Conservation (phyloP, 2,113 vertebrate genomes). For the Tautogolabrus adspersus region DNA sequence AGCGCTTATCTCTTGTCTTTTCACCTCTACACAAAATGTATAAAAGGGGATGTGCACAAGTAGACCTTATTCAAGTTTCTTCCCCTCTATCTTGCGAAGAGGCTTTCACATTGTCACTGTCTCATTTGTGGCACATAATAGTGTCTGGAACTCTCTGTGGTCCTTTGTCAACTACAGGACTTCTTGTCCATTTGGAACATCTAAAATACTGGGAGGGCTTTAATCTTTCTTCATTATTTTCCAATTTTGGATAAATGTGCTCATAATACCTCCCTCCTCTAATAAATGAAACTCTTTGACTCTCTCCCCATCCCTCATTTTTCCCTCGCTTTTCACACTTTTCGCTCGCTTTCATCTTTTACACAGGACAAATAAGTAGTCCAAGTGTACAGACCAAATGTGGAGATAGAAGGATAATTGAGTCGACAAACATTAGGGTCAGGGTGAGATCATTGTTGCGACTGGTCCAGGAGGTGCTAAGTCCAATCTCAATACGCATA, state of each 20-base stretch:
- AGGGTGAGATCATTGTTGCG: conserved; percentile 77
- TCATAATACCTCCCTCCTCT: conserved; percentile 80
- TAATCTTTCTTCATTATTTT: conserved; percentile 90
- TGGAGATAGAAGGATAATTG: conserved; percentile 85
- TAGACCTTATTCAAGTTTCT: conserved; percentile 75
- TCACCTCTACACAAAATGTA: conserved; percentile 66
- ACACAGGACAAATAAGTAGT: conserved; percentile 72
- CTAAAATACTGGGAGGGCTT: conserved; percentile 86
- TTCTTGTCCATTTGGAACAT: conserved; percentile 84
- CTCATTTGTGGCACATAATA: conserved; percentile 83
- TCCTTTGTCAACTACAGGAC: conserved; percentile 80
- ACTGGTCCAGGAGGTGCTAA: conserved; percentile 71
- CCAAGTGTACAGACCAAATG: conserved; percentile 72
- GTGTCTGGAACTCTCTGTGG: conserved; percentile 79
- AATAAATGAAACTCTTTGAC: conserved; percentile 85
- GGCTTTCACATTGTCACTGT: conserved; percentile 77
- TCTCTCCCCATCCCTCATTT: conserved; percentile 71
- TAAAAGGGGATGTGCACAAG: conserved; percentile 74
- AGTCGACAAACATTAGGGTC: conserved; percentile 83
- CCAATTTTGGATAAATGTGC: conserved; percentile 88
- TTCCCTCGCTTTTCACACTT: conserved; percentile 62
- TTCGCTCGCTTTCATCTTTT: conserved; percentile 86
- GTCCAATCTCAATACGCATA: conserved; percentile 66
- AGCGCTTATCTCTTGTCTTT: conserved; percentile 76
- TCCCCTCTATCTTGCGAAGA: conserved; percentile 73